Conservation (phyloP, 2,797 vertebrate genomes). For the Neosalanx taihuensis region DNA sequence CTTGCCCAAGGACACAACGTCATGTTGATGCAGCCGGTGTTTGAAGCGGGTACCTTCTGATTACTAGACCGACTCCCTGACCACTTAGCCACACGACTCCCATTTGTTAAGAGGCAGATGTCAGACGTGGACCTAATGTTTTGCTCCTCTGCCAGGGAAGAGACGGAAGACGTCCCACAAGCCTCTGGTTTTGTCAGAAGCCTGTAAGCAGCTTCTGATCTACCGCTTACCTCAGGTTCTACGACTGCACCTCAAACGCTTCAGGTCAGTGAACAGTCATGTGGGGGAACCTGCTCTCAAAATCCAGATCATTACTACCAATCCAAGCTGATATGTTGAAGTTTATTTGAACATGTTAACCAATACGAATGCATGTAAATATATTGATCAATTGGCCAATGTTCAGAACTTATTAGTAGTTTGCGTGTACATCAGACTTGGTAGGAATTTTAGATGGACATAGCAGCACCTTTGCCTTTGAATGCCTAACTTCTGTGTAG, state of each 20-base stretch:
- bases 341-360: not conserved
- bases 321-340: not conserved
- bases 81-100: no score
- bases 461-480: no score
- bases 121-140: not conserved
- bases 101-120: no score
- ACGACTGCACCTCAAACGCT: conserved; percentile 98
- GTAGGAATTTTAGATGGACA: no score
- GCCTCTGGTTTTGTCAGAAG: conserved; percentile 94
- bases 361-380: not conserved
- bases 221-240: conserved; percentile 99
- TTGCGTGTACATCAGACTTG: no score
- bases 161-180: conserved; percentile 94
- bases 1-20: no score
- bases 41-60: no score
- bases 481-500: not conserved
- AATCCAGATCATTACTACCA: no score
- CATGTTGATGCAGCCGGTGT: no score
- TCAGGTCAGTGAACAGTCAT: conserved; percentile 75
- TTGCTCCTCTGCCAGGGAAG: conserved; percentile 74
- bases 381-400: not conserved
- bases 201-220: conserved; percentile 98
- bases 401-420: no score
- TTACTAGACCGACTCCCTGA: no score
- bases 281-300: not conserved